A percentile compares a stretch with the other conserved stretches of the same genome.
These are phyloP conservation scores for Parotocinclus haroldoi DNA, from an alignment of 2,797 vertebrate species.

Conservation along the genomic window DNA sequence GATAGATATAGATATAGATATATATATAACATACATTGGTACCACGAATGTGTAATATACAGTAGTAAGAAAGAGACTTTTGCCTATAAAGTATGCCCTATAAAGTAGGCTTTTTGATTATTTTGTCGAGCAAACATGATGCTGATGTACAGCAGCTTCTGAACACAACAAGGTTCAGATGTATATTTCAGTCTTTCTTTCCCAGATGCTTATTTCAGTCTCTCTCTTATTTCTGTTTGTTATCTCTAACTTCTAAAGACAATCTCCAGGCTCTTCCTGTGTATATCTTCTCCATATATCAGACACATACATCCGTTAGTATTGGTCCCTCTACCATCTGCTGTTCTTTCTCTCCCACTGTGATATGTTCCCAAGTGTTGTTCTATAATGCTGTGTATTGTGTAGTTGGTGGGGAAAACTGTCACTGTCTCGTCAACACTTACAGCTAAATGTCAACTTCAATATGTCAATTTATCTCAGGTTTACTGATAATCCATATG, in stretches of 20 bases:
- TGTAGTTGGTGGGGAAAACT: background rate
- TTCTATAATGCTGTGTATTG: background rate
- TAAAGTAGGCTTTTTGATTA: no score
- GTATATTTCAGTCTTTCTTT: background rate
- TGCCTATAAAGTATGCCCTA: no score
- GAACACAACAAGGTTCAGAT: background rate
- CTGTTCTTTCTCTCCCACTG: background rate
- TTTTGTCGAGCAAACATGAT: no score
- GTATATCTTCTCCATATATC: background rate
- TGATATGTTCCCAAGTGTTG: background rate
- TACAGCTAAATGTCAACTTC: slow-evolving; percentile 44
- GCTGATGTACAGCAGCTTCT: no score
- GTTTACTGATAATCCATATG: slow-evolving; percentile 23
- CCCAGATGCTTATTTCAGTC: no score
- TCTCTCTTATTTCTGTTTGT: background rate
- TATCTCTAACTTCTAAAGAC: background rate
- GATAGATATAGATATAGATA: no score
- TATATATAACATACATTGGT: no score
- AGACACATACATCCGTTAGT: background rate
- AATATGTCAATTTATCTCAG: slow-evolving; percentile 20
- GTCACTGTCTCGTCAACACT: slow-evolving; percentile 4
- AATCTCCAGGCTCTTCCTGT: slow-evolving; percentile 1
- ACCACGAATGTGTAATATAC: no score
- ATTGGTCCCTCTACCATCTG: background rate
- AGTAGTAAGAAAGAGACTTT: no score